phyloP scores from a whole-genome alignment of 2,888 invertebrate species.

The Athrips mouffetella region DNA sequence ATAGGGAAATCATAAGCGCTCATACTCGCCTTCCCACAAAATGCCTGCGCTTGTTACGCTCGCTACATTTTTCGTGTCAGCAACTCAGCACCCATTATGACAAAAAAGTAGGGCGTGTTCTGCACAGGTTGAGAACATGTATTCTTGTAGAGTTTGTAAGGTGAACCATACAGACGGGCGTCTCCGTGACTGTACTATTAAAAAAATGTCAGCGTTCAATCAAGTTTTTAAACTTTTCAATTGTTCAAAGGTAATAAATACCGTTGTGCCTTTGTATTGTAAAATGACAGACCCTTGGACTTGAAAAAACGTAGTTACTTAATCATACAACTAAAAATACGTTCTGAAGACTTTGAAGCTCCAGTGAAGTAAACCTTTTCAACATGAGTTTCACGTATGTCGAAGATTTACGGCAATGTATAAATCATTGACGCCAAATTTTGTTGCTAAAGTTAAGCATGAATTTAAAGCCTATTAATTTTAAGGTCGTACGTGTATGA shows the following conservation, averaged over 20 bases:
- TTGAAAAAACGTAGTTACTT: background rate
- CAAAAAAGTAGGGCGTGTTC: background rate
- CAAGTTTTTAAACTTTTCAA: constrained; percentile 34
- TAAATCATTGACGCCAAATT: too few species aligned
- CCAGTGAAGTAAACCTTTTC: too few species aligned
- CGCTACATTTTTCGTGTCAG: too few species aligned
- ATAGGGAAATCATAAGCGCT: too few species aligned
- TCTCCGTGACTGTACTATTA: constrained; percentile 60
- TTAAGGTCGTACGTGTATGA: too few species aligned
- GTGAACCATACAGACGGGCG: constrained; percentile 50
- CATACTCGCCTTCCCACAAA: too few species aligned
- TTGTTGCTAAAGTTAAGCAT: too few species aligned
- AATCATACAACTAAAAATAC: background rate
- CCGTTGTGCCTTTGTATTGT: constrained; percentile 8
- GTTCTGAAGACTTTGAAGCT: too few species aligned
- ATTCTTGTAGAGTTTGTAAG: constrained; percentile 49
- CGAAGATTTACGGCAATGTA: too few species aligned
- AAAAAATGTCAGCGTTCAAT: constrained; percentile 42
- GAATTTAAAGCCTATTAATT: too few species aligned
- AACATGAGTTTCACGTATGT: too few species aligned
- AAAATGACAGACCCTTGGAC: background rate
- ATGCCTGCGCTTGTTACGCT: too few species aligned
- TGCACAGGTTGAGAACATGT: background rate
- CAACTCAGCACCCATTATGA: background rate
- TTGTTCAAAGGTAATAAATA: constrained; percentile 6